phyloP scores from a whole-genome alignment of 2,797 vertebrate genomes.

The Psittacula derbiana region DNA sequence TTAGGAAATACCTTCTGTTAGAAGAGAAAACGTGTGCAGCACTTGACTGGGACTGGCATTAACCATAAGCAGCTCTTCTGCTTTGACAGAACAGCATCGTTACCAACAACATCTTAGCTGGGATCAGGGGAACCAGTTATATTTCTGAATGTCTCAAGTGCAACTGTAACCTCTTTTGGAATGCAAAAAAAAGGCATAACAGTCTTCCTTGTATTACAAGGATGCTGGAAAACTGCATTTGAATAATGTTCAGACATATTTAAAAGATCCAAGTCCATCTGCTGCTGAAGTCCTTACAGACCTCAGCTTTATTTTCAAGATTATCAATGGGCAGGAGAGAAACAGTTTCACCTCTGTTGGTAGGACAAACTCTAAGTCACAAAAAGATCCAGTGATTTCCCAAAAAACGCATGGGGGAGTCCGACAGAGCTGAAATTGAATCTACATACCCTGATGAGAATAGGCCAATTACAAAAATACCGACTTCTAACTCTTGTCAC shows the following conservation, averaged over 20 bases:
- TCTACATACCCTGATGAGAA: background rate
- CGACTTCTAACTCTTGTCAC: background rate
- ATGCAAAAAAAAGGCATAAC: background rate
- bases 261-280: background rate
- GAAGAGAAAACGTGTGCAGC: background rate
- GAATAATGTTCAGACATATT: background rate
- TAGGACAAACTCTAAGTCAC: background rate
- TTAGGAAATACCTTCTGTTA: background rate
- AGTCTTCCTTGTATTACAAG: background rate
- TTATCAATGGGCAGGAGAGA: background rate
- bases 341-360: background rate
- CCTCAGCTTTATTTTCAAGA: background rate
- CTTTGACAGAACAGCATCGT: background rate
- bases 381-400: background rate
- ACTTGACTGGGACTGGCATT: fast-evolving
- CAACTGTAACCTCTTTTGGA: background rate
- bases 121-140: background rate
- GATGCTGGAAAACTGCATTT: background rate
- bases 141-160: background rate
- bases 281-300: background rate
- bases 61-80: background rate
- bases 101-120: background rate
- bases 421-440: background rate
- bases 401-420: background rate
- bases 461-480: background rate